Evolutionary conservation across 2,113 vertebrate genomes (phyloP), one percentile per base, ranked within the genome.

Genomic region (Seriola dumerili): DNA sequence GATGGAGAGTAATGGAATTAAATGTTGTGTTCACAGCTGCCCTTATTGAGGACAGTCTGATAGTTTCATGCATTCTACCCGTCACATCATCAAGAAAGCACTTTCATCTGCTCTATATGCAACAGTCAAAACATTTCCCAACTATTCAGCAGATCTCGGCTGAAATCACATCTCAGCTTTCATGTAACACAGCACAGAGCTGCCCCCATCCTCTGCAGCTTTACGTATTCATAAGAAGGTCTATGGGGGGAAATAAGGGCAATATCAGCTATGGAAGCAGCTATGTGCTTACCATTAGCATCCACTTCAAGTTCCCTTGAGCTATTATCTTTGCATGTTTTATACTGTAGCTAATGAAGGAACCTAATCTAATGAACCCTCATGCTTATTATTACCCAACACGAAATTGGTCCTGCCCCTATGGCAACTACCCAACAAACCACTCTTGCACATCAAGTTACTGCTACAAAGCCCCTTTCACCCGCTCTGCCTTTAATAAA

Each of bases 311-410:
- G 36, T 52, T 78, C 48, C 29, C 23, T n/a, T 66, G 40, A 76
- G 76, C 40, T 29, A 55, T 78, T 44, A 64, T 84, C 32, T 69
- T 71, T 73, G 34, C 63, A 50, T 64, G 78, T 87, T 81, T 79
- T 16, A 74, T 76, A 81, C n/a, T 57, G 46, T 16, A 71, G 72
- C 71, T 69, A 86, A 89, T 84, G 42, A 81, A 87, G 29, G 14
- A 61, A 58, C 17, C 40, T 8, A 66, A 62, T 79, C 40, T 78
- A 73, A 86, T 80, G 62, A 91, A 68, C n/a, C 12, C 23, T 64
- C 29, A 23, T 63, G 57, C 40, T 85, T 42, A 72, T 80, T 42
- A 75, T 76, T 67, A n/a, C 48, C 50, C 54, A 57, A 75, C 69
- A 71, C 66, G 57, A 54, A 84, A 85, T 59, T 52, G 48, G 36